Evolutionary conservation across 2,797 vertebrate genomes (phyloP).

Genomic region (Chaetophractus vellerosus): DNA sequence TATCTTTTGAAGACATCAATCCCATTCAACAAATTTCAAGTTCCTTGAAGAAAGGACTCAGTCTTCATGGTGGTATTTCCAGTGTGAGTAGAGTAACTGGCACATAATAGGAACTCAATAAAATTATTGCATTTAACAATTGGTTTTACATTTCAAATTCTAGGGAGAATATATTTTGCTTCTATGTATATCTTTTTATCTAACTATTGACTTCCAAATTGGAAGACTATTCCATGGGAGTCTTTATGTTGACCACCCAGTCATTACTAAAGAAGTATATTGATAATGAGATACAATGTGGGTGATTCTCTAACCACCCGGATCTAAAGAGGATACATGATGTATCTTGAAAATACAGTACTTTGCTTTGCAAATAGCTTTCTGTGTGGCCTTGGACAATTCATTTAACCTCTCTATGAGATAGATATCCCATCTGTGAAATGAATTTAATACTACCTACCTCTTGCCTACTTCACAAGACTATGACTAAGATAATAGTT

Average conservation of each 20-base stretch:
- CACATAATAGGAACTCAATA: background rate
- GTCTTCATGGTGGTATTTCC: background rate
- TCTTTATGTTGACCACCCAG: background rate
- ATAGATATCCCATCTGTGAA: no score
- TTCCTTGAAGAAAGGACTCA: background rate
- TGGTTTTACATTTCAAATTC: constrained; percentile 18
- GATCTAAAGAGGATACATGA: background rate
- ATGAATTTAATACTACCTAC: background rate
- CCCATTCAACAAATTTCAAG: background rate
- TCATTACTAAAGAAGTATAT: background rate
- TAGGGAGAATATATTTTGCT: constrained; percentile 16
- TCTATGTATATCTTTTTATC: background rate
- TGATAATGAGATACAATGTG: background rate
- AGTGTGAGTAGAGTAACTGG: background rate
- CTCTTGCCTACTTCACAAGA: background rate
- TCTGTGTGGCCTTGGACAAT: background rate
- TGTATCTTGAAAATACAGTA: background rate
- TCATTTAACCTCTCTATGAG: no score
- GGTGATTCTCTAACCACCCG: background rate
- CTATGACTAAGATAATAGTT: background rate
- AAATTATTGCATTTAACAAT: background rate
- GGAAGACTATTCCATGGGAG: background rate
- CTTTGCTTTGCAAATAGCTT: background rate
- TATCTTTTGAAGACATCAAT: background rate
- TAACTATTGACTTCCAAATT: background rate